Evolutionary conservation across 2,113 vertebrate genomes (phyloP).

Genomic region (Gnathonemus echidnorhynchus): DNA sequence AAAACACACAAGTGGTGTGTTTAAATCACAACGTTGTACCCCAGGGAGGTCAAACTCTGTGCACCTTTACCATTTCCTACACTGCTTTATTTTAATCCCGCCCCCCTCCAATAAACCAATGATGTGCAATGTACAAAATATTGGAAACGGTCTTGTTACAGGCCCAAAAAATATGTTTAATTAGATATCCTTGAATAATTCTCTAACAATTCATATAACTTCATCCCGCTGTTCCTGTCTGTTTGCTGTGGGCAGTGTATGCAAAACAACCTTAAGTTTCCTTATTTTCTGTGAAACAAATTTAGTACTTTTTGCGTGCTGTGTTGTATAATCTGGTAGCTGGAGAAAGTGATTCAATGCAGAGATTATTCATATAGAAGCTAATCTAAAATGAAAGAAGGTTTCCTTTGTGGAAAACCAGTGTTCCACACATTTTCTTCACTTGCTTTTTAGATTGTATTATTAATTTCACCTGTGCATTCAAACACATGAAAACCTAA

Average conservation of each 20-base stretch:
- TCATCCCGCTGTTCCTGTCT: neutral
- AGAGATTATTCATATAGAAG: slow-evolving; percentile 2
- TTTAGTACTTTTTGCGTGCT: neutral
- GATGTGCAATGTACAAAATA: neutral
- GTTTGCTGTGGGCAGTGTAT: slow-evolving; percentile 17
- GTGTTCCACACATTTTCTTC: neutral
- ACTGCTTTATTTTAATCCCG: neutral
- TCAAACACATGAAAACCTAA: neutral
- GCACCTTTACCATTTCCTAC: neutral
- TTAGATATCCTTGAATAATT: neutral
- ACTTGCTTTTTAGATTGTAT: neutral
- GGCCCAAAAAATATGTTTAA: neutral
- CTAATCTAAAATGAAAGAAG: no score
- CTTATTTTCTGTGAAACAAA: neutral
- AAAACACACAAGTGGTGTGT: neutral
- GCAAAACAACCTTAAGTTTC: slow-evolving; percentile 6
- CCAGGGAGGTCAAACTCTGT: neutral
- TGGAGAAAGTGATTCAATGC: neutral
- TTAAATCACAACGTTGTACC: neutral
- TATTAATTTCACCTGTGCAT: neutral
- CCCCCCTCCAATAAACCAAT: neutral
- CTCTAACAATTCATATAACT: neutral
- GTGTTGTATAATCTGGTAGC: neutral
- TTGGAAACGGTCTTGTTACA: neutral
- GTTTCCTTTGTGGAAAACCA: neutral